Evolutionary conservation across 2,113 vertebrate genomes (phyloP).

Genomic region (Mesembrinibis cayennensis): DNA sequence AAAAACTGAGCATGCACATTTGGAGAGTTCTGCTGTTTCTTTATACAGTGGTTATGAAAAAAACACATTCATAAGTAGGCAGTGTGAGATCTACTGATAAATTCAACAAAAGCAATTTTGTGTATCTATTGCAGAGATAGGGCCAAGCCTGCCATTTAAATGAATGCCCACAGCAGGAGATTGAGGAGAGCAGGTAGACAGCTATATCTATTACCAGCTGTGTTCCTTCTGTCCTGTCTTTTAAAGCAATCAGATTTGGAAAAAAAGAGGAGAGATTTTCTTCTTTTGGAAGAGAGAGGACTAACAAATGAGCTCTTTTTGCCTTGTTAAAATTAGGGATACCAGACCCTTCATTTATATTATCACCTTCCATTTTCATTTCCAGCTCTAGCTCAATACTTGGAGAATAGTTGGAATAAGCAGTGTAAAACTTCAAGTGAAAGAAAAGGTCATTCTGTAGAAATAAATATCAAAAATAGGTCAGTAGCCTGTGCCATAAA

Average conservation of each 20-base stretch:
- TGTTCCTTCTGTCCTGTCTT: background rate
- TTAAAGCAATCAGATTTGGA: background rate
- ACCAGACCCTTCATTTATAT: background rate
- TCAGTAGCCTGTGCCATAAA: background rate
- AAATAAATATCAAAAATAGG: background rate
- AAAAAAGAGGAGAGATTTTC: background rate
- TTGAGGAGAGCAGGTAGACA: background rate
- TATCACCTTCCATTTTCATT: background rate
- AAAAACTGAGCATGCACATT: background rate
- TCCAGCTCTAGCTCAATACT: background rate
- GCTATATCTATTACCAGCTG: background rate
- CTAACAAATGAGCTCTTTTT: background rate
- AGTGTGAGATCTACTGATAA: background rate
- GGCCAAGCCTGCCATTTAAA: background rate
- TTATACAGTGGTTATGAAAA: background rate
- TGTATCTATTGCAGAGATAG: background rate
- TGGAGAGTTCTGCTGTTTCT: background rate
- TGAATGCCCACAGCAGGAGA: background rate
- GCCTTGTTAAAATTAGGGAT: background rate
- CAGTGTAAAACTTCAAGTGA: background rate
- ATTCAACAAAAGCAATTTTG: background rate
- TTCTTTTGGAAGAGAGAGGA: background rate
- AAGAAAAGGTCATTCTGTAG: background rate
- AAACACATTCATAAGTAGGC: background rate
- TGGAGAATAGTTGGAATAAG: background rate